Conservation (phyloP, 2,113 vertebrate species). For the Poeciliopsis prolifica region DNA sequence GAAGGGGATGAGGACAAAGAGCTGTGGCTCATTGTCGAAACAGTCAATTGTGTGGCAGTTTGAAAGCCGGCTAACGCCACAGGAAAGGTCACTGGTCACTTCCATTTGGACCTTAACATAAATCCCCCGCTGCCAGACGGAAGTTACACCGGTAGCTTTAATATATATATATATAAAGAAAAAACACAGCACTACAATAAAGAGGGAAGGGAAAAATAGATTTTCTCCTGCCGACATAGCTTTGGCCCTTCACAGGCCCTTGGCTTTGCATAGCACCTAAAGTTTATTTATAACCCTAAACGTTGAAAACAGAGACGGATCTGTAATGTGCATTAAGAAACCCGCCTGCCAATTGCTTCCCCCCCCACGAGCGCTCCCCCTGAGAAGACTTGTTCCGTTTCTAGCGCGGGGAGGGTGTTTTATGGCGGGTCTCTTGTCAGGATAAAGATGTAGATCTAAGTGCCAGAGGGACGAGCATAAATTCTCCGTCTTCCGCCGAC, state of each 20-base stretch:
- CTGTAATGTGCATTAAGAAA: slow-evolving; percentile 64
- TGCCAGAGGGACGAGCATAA: slow-evolving; percentile 70
- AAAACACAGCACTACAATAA: slow-evolving; percentile 55
- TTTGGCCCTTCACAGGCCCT: slow-evolving; percentile 27
- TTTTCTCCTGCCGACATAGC: slow-evolving; percentile 72
- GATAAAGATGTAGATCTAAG: slow-evolving; percentile 77
- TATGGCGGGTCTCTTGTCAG: slow-evolving; percentile 68
- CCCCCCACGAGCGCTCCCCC: slow-evolving; percentile 3
- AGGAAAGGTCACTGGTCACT: slow-evolving; percentile 78
- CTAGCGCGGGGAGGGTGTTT: slow-evolving; percentile 67
- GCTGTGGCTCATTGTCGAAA: slow-evolving; percentile 61
- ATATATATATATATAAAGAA: slow-evolving; percentile 3
- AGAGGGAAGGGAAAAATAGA: slow-evolving; percentile 44
- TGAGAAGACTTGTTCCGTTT: slow-evolving; percentile 47
- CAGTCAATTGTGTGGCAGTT: slow-evolving; percentile 67
- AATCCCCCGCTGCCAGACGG: slow-evolving; percentile 63
- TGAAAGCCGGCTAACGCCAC: slow-evolving; percentile 63
- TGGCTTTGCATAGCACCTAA: slow-evolving; percentile 15
- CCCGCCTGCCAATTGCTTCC: slow-evolving; percentile 56
- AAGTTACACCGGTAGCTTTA: slow-evolving; percentile 58
- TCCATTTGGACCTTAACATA: slow-evolving; percentile 75
- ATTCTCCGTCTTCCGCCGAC: slow-evolving; percentile 71
- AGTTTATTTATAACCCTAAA: slow-evolving; percentile 75
- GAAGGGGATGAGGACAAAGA: slow-evolving; percentile 64
- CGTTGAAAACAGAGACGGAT: slow-evolving; percentile 76